Percentiles rank a stretch among this genome's conserved stretches.
These are phyloP conservation scores for Bolborhynchus lineola DNA, from an alignment of 2,113 vertebrate species.

Conservation along the genomic window DNA sequence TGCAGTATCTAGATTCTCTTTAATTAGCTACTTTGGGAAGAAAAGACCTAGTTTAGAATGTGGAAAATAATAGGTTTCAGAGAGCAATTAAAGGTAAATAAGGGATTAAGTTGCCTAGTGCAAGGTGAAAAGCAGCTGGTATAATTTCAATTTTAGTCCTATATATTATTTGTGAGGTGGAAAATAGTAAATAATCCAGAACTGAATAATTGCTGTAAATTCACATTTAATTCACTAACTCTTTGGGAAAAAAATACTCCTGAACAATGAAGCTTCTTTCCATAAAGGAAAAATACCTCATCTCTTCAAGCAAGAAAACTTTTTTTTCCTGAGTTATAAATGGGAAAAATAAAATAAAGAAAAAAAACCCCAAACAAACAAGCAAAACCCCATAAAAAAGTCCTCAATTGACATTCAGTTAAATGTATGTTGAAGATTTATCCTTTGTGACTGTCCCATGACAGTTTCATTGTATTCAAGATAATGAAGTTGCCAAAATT, in stretches of 20 bases:
- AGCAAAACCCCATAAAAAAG: background rate
- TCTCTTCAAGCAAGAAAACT: background rate
- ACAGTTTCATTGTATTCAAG: background rate
- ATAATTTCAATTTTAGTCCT: background rate
- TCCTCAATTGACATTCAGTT: background rate
- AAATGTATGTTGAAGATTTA: background rate
- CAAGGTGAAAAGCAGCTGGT: background rate
- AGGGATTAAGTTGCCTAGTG: background rate
- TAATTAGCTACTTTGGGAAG: conserved; percentile 68
- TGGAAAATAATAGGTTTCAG: conserved; percentile 54
- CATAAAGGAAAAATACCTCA: background rate
- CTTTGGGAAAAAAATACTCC: background rate
- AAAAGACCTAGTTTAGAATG: conserved; percentile 41
- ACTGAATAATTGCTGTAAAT: background rate
- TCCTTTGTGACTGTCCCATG: background rate
- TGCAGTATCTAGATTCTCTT: conserved; percentile 24
- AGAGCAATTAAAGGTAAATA: conserved; percentile 56
- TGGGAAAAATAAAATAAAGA: background rate
- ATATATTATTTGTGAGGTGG: conserved; percentile 2
- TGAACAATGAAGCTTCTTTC: background rate
- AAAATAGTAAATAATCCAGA: conserved; percentile 21
- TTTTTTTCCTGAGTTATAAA: background rate
- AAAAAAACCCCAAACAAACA: too few species aligned
- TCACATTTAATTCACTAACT: background rate
- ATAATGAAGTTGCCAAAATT: background rate